These are phyloP conservation scores for Leucophenga maculata DNA, from an alignment of 2,888 invertebrate species.

Conservation along the genomic window DNA sequence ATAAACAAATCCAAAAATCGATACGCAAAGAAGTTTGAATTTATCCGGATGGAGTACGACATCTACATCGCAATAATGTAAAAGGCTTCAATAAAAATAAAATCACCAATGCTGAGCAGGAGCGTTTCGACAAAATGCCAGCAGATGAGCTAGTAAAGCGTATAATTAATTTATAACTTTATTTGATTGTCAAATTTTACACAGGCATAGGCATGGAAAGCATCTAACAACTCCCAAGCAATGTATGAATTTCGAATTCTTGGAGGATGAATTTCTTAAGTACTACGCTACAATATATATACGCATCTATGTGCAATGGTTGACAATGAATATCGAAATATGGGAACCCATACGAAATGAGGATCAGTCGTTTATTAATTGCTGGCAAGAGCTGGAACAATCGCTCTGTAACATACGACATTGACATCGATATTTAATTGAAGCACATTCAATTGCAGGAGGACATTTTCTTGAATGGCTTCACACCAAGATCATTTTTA, in stretches of 20 bases:
- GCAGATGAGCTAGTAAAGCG: slow-evolving; percentile 79
- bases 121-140: slow-evolving; percentile 78
- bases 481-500: too few relatives aligned
- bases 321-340: slow-evolving; percentile 86
- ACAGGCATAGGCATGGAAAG: slow-evolving; percentile 96
- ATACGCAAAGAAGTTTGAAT: slow-evolving; percentile 90
- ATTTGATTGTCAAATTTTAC: slow-evolving; percentile 93
- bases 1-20: slow-evolving; percentile 71
- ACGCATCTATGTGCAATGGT: slow-evolving; percentile 94
- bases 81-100: slow-evolving; percentile 69
- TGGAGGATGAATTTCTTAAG: slow-evolving; percentile 49
- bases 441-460: slow-evolving; percentile 76
- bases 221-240: slow-evolving; percentile 76
- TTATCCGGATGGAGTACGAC: slow-evolving; percentile 82
- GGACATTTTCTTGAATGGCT: slow-evolving; percentile 86
- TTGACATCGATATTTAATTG: not conserved
- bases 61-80: slow-evolving; percentile 77
- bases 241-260: slow-evolving; percentile 31
- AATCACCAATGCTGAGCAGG: slow-evolving; percentile 76
- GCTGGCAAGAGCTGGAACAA: slow-evolving; percentile 56
- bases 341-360: slow-evolving; percentile 85
- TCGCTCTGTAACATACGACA: slow-evolving; percentile 49
- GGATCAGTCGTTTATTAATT: slow-evolving; percentile 55
- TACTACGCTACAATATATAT: slow-evolving; percentile 62
- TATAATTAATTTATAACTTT: slow-evolving; percentile 90